Conservation (phyloP, 35 echinoderm and acorn worm species). For the Apostichopus californicus region DNA sequence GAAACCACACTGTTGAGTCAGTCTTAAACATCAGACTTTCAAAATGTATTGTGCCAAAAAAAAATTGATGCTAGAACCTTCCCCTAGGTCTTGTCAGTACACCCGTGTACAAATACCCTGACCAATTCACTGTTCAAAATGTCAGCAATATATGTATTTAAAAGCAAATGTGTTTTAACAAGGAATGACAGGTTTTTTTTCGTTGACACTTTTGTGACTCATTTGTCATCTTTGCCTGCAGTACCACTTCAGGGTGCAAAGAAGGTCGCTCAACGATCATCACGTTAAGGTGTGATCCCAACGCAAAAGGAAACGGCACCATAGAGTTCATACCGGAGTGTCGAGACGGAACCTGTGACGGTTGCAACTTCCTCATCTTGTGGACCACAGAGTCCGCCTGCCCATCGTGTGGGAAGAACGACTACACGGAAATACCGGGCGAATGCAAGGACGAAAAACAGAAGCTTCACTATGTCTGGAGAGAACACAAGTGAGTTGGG, state of each 20-base stretch:
- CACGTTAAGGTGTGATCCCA: constrained; percentile 78
- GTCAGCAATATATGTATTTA: no score
- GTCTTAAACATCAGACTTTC: no score
- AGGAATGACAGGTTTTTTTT: no score
- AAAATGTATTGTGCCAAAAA: no score
- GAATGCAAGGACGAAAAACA: constrained; percentile 73
- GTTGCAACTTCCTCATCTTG: constrained; percentile 91
- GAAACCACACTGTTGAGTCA: no score
- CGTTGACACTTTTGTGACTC: neutral
- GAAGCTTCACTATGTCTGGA: constrained; percentile 79
- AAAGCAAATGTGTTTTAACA: no score
- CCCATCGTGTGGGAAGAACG: constrained; percentile 63
- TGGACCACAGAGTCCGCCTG: constrained; percentile 82
- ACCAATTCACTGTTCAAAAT: no score
- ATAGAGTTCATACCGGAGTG: constrained; percentile 73
- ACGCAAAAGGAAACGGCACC: constrained; percentile 48
- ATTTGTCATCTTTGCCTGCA: neutral
- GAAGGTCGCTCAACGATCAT: constrained; percentile 87
- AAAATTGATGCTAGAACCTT: no score
- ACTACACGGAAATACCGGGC: constrained; percentile 72
- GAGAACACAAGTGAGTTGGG: constrained; percentile 67
- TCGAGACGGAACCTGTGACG: constrained; percentile 92
- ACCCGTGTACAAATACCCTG: no score
- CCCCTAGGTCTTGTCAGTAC: no score
- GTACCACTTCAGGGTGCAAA: constrained; percentile 85